phyloP scores from a whole-genome alignment of 1,140 invertebrate genomes.

The Calephelis nemesis region DNA sequence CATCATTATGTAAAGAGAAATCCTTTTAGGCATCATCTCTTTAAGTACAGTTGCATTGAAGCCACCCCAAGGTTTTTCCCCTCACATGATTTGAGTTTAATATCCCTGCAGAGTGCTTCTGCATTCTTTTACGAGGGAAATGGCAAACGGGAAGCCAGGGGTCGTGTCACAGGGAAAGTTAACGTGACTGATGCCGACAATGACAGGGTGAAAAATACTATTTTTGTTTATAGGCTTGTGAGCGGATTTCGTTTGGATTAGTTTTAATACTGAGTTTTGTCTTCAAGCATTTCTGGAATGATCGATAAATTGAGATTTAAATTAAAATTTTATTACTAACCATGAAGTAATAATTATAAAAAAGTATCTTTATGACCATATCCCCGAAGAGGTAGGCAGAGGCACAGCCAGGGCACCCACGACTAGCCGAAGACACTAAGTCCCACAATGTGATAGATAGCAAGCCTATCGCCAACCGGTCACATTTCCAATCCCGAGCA shows the following conservation, averaged over 20 bases:
- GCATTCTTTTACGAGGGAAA: constrained; percentile 62
- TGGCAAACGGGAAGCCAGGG: constrained; percentile 40
- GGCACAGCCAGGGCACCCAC: too few relatives aligned
- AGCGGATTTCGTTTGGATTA: constrained; percentile 7
- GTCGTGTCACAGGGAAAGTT: constrained; percentile 35
- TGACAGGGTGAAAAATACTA: constrained; percentile 45
- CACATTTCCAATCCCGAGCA: too few relatives aligned
- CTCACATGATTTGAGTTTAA: constrained; percentile 74
- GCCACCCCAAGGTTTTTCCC: constrained; percentile 27
- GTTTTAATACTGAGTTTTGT: not conserved
- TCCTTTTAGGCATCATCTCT: constrained; percentile 37
- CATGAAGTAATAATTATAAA: too few relatives aligned
- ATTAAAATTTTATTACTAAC: too few relatives aligned
- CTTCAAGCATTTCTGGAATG: not conserved
- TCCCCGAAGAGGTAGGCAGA: too few relatives aligned
- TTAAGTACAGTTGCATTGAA: constrained; percentile 37
- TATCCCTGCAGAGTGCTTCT: constrained; percentile 59
- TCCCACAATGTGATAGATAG: too few relatives aligned
- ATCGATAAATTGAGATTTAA: not conserved
- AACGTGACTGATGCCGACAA: constrained; percentile 41
- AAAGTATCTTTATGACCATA: too few relatives aligned
- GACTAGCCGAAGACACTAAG: too few relatives aligned
- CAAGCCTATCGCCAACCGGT: too few relatives aligned
- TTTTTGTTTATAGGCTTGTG: constrained; percentile 33
- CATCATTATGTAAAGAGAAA: constrained; percentile 36